Conservation (phyloP, 2,113 vertebrate genomes). For the Tragelaphus scriptus region DNA sequence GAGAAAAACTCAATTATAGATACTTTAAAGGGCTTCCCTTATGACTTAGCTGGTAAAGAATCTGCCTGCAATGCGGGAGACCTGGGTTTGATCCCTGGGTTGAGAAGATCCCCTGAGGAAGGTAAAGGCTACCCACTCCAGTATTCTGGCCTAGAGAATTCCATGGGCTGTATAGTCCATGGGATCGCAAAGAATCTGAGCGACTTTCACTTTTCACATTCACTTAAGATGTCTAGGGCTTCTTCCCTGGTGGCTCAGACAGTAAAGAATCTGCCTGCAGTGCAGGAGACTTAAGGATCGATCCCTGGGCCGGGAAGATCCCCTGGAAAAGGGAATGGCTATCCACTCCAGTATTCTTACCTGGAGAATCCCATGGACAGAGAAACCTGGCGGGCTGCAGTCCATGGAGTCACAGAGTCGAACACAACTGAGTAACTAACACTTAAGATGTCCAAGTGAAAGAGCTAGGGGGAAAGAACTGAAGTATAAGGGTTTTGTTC, state of each 20-base stretch:
- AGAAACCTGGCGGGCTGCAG: not conserved
- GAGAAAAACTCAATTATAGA: not conserved
- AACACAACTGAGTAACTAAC: not conserved
- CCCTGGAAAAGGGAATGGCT: not conserved
- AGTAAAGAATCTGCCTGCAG: not conserved
- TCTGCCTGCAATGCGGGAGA: not conserved
- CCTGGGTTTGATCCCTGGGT: not conserved
- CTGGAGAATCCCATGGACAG: not conserved
- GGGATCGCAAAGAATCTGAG: not conserved
- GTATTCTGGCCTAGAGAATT: not conserved
- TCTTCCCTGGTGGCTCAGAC: not conserved
- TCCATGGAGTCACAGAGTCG: not conserved
- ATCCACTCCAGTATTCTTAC: not conserved
- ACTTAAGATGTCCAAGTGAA: not conserved
- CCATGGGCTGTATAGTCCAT: not conserved
- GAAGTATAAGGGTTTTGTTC: not conserved
- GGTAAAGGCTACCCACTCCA: not conserved
- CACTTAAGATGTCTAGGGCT: not conserved
- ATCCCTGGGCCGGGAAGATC: not conserved
- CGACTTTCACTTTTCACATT: not conserved
- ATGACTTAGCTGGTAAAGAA: not conserved
- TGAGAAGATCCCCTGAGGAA: not conserved
- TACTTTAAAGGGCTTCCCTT: not conserved
- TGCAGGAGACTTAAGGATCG: not conserved
- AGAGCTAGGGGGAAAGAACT: not conserved